Base-by-base conservation (phyloP, 2,113 vertebrate species). In the Thunnus maccoyii region DNA sequence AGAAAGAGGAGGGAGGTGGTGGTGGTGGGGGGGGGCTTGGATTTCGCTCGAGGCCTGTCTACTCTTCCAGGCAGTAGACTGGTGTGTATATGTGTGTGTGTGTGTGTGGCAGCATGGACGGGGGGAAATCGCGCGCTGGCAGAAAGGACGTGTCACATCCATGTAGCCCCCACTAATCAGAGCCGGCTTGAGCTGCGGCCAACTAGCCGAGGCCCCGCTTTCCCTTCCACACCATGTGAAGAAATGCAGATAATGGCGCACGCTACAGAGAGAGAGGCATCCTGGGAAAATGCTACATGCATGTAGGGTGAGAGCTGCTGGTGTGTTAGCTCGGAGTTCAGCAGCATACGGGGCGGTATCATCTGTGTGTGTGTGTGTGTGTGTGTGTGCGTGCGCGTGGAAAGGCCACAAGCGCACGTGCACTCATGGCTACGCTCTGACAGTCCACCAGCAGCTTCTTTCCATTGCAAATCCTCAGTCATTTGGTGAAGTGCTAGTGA, bases 401-500 rank as follows among this genome's bases (percentile, higher is more conserved):
- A 72, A 46, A 86, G 78, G 78, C 65, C 75, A 83, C 76, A 15
- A 69, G 70, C 82, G 58, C 87, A 68, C 46, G 4, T 25, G 13
- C 54, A 85, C 85, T 88, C 90, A 51, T 72, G 71, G 62, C 63
- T 55, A 17, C 44, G 56, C 73, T 68, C 86, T 77, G 82, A 78
- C 61, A 74, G 75, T 72, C 88, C 65, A 82, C 56, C 77, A 75
- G 78, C 77, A 75, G 68, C 86, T 90, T 76, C 54, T 87, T 88
- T 91, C 92, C 94, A 87, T 87, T 71, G 91, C 92, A 95, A 93
- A 94, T 94, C 93, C 89, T 18, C 89, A 87, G 84, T 94, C 92
- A 89, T 96, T 96, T 85, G 93, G 96, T 94, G 97, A 97, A 95
- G 96, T 96, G 96, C 96, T 96, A 99, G 95, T 98, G 98, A 99